A percentile compares a stretch with the other conserved stretches of the same genome.
Evolutionary conservation across 2,113 vertebrate species (phyloP).

Genomic region (Ia io): DNA sequence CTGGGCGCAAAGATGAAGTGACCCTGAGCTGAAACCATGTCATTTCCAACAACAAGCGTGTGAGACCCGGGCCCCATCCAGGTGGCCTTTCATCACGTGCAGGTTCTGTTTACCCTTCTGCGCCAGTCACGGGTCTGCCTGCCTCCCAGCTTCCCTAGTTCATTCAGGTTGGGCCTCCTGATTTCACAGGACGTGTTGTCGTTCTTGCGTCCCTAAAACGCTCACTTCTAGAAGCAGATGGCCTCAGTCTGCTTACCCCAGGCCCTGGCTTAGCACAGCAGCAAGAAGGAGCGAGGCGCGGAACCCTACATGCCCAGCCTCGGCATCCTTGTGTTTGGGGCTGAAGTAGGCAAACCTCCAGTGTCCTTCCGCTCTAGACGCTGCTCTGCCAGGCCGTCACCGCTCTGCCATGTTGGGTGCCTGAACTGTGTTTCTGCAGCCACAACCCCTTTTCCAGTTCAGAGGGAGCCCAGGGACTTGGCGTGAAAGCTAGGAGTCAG

Average conservation of each 20-base stretch:
- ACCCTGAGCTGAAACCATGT: background rate
- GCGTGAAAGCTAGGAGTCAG: background rate
- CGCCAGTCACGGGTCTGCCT: too few relatives aligned
- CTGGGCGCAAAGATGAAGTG: background rate
- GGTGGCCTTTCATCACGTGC: rapidly evolving
- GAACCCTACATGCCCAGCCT: rapidly evolving
- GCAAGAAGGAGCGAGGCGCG: background rate
- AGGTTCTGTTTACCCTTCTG: background rate
- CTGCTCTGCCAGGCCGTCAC: background rate
- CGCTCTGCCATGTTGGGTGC: background rate
- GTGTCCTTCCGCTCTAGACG: background rate
- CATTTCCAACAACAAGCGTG: background rate
- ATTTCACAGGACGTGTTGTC: background rate
- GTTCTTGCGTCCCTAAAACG: background rate
- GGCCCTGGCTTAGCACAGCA: background rate
- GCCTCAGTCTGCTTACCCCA: background rate
- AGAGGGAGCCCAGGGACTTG: background rate
- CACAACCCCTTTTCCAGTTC: background rate
- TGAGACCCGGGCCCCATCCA: background rate
- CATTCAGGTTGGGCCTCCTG: background rate
- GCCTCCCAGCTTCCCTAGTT: background rate
- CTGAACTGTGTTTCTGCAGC: background rate
- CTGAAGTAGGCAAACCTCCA: rapidly evolving
- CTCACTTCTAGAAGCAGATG: background rate
- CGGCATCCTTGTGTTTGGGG: background rate